Base-by-base conservation (phyloP, 2,113 vertebrate genomes). In the Narcine bancroftii region DNA sequence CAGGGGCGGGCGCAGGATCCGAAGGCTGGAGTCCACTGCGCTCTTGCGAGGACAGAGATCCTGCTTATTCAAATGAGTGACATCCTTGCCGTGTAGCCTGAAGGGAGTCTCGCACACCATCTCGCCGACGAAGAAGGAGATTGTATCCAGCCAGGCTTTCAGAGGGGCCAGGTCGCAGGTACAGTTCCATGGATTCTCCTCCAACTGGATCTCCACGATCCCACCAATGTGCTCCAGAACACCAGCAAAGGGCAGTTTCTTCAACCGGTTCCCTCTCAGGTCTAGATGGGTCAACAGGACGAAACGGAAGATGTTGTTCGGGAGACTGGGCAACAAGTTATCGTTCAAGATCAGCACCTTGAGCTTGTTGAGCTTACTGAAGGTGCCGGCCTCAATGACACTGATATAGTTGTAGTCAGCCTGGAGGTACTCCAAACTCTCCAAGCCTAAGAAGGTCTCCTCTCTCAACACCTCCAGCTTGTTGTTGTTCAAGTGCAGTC, bases 181-280 rank as follows among this genome's bases (percentile, higher is more conserved):
- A 95, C 99, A 99, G 92, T 99, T 99, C 99, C 99, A 99, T 0
- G 99, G 99, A 93, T 99, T 99, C 93, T 99, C 99, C 93, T 99
- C 98, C 92, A 99, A 96, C 95, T 99, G 98, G 93, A 99, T 99
- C 95, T 99, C 99, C 98, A 99, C 99, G 94, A 99, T 99, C 56
- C 99, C 98, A 0, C 98, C 98, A 0, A 99, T 99, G 93, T 99
- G 98, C 94, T 99, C 99, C 92, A 99, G 94, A 92, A 99, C 98
- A 0, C 99, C 99, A 0, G 98, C 97, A 72, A 99, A 99, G 15
- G 98, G 98, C 95, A 99, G 95, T 94, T 96, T 98, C 93, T 99
- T 99, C 79, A 99, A 96, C 45, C 99, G 94, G 93, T 99, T 99
- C 0, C 99, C 99, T 47, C 99, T 96, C 95, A 99, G 96, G 95